Base-by-base conservation (phyloP, 2,888 invertebrate genomes). In the Melolontha melolontha region DNA sequence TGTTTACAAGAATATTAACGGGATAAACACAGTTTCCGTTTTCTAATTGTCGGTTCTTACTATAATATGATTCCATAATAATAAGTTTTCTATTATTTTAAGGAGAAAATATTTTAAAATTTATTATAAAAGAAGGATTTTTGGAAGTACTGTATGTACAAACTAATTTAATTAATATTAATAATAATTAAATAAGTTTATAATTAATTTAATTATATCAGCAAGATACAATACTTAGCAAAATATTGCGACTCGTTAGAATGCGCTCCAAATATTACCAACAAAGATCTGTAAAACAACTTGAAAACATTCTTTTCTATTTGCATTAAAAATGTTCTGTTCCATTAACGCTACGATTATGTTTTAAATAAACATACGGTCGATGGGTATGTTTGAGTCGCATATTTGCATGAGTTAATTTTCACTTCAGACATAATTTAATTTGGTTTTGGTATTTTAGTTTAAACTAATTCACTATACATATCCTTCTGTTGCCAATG, bases 341-440 rank as follows among this genome's bases (percentile, higher is more conserved):
- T 44, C 44, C 59, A 59, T 59, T 59, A 59, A 59, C 59, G 14
- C 27, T 59, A 29, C 59, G 59, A 59, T 59, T 59, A 47, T 59
- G 59, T 59, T 44, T 59, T 59, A 59, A 59, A 59, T 59, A 59
- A 59, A 59, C 42, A 57, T 29, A 27, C 40, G 27, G 8, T 44
- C 44, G 44, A 59, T 59, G 59, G 44, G 27, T 27, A 14, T 27
- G 59, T 44, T 59, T 57, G 57, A 57, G 57, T n/a, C 27, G 57
- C 27, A 44, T 44, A 59, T 59, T 59, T 59, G 44, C 59, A 22
- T 59, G n/a, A 27, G 41, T 59, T 59, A 47, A 59, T 59, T 59
- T 59, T 42, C 59, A 59, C 59, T 27, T 44, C 22, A 44, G 44
- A 59, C 44, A 44, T 59, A 59, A 59, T 59, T 59, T 59, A 59